Evolutionary conservation across 2,888 invertebrate species (phyloP), one percentile per base, ranked within the genome.

Genomic region (Pyralis farinalis): DNA sequence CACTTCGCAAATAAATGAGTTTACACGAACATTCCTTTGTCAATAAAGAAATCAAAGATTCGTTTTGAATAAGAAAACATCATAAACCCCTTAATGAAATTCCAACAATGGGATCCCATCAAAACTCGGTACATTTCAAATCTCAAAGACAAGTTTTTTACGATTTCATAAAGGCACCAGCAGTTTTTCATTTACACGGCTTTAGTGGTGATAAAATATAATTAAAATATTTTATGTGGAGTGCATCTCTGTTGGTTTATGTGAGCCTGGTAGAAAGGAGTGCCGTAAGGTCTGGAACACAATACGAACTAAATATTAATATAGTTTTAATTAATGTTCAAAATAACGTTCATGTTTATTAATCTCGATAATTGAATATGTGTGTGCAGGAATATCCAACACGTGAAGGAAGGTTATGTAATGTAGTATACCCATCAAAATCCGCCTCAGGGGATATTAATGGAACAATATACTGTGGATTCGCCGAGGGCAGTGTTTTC

Each of bases 101-200:
- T 73, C 66, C 70, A 71, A 85, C 85, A 87, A 86, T 80, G 84
- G 71, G 57, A 69, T 61, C 56, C 72, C 80, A 81, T 83, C 79
- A 79, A 81, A 83, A 79, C 73, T 73, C 53, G 42, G 49, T 53
- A 52, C 56, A 44, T 54, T 55, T 39, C 53, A 59, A 70, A 65
- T 65, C 69, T 63, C 62, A 71, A 73, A 74, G 83, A 83, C 81
- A 86, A 86, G 84, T 85, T 86, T 85, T 83, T 88, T 86, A 87
- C 80, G 86, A 80, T 83, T 85, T 78, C 79, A 84, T 84, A 82
- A 84, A 47, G 84, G 74, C 74, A 74, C 71, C 69, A 77, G 78
- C 83, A 77, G 86, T 86, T 88, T 88, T 88, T 88, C 87, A 88
- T 88, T 88, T 87, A 87, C 86, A 87, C 83, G 68, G 75, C 74